These are phyloP conservation scores for Meloidogyne hapla DNA, from an alignment of 1,140 invertebrate species.

Conservation along the genomic window DNA sequence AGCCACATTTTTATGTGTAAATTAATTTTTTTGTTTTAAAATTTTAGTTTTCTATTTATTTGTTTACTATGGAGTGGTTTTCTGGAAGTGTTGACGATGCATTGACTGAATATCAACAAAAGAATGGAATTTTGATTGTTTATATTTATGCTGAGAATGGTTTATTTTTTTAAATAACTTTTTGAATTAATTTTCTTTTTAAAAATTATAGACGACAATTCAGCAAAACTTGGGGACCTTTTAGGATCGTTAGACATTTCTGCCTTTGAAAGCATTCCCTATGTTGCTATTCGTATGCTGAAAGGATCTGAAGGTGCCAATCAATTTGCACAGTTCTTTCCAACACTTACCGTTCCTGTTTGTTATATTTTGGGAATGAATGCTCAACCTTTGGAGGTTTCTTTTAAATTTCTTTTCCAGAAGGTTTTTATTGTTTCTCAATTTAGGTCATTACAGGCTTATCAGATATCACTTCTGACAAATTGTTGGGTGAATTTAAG, in stretches of 20 bases:
- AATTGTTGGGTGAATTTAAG: conserved; percentile 12
- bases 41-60: conserved; percentile 2
- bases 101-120: conserved; percentile 34
- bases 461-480: conserved; percentile 28
- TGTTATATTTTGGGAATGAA: conserved; percentile 40
- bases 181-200: conserved; percentile 27
- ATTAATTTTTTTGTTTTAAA: background rate
- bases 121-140: conserved; percentile 38
- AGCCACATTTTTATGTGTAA: conserved; percentile 1
- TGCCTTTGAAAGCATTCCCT: conserved; percentile 29
- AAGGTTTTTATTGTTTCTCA: no score
- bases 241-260: conserved; percentile 24
- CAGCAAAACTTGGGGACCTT: conserved; percentile 22
- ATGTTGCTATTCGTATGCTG: conserved; percentile 29
- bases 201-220: conserved; percentile 14
- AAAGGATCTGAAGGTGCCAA: conserved; percentile 41
- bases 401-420: background rate
- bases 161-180: conserved; percentile 23
- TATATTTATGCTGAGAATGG: conserved; percentile 25
- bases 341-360: conserved; percentile 37
- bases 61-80: conserved; percentile 33
- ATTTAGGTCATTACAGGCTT: conserved; percentile 23
- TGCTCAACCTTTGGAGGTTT: conserved; percentile 40
- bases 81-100: conserved; percentile 31
- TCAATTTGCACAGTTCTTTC: conserved; percentile 40